Percentiles rank a stretch among this genome's conserved stretches.
Conservation (phyloP, 1,140 invertebrate species). For the Drosophila nannoptera region DNA sequence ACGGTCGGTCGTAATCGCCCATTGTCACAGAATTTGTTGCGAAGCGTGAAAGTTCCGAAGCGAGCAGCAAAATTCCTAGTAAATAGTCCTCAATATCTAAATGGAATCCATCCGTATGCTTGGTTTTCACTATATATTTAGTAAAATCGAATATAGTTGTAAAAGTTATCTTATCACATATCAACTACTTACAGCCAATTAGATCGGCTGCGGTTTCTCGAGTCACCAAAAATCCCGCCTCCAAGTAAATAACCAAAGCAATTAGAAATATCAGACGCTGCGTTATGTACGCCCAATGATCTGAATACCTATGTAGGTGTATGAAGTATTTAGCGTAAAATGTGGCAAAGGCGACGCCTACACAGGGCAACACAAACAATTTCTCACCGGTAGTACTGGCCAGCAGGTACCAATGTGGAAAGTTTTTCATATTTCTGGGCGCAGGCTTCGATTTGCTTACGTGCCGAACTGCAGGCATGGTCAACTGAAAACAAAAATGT, state of each 20-base stretch:
- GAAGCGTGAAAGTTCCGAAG: conserved; percentile 90
- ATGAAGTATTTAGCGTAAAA: conserved; percentile 49
- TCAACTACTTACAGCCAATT: conserved; percentile 84
- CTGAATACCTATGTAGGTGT: conserved; percentile 85
- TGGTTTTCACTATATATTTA: conserved; percentile 81
- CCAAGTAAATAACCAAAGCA: conserved; percentile 89
- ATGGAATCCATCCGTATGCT: conserved; percentile 87
- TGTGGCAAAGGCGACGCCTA: conserved; percentile 63
- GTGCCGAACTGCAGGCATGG: conserved; percentile 81
- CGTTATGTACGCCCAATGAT: conserved; percentile 91
- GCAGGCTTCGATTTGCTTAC: conserved; percentile 82
- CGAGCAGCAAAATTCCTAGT: conserved; percentile 88
- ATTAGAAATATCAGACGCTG: conserved; percentile 89
- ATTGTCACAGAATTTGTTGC: conserved; percentile 93
- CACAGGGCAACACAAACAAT: not conserved
- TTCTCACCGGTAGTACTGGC: conserved; percentile 85
- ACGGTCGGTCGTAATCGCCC: conserved; percentile 89
- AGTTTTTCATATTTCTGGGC: conserved; percentile 82
- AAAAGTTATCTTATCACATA: not conserved
- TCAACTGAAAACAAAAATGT: conserved; percentile 42
- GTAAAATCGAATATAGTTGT: not conserved
- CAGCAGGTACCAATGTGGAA: conserved; percentile 81
- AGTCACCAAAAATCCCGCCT: conserved; percentile 86
- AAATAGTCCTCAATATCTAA: conserved; percentile 95
- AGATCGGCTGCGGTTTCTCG: conserved; percentile 88